Conservation (phyloP, 2,888 invertebrate species). For the Pristionchus fissidentatus region DNA sequence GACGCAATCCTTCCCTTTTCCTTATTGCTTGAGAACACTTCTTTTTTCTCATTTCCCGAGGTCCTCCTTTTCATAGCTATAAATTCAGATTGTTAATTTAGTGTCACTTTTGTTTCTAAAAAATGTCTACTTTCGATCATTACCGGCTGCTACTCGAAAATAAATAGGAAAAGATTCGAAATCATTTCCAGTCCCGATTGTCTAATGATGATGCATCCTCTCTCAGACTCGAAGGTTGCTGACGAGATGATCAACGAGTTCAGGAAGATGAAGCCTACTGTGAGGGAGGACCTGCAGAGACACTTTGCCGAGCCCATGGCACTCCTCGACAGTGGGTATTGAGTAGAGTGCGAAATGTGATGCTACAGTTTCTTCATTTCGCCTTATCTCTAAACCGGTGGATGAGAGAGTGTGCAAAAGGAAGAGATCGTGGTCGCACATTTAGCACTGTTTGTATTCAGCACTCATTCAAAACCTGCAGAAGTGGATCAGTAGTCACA, state of each 20-base stretch:
- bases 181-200: not conserved
- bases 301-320: constrained; percentile 40
- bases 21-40: not conserved
- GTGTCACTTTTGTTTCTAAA: too few relatives aligned
- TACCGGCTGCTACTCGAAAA: too few relatives aligned
- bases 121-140: too few relatives aligned
- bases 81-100: too few relatives aligned
- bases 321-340: constrained; percentile 1
- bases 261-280: not conserved
- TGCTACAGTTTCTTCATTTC: not conserved
- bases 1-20: too few relatives aligned
- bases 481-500: not conserved
- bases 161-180: too few relatives aligned
- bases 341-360: not conserved
- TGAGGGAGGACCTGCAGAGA: constrained; percentile 11
- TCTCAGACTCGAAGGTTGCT: not conserved
- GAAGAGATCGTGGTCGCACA: too few relatives aligned
- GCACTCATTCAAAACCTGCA: not conserved
- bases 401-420: too few relatives aligned
- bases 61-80: too few relatives aligned
- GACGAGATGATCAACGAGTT: constrained; percentile 1
- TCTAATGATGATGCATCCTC: not conserved
- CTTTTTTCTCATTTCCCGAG: too few relatives aligned
- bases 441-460: too few relatives aligned
- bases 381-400: too few relatives aligned